Conservation (phyloP, 2,113 vertebrate species). For the Stigmatopora argus region DNA sequence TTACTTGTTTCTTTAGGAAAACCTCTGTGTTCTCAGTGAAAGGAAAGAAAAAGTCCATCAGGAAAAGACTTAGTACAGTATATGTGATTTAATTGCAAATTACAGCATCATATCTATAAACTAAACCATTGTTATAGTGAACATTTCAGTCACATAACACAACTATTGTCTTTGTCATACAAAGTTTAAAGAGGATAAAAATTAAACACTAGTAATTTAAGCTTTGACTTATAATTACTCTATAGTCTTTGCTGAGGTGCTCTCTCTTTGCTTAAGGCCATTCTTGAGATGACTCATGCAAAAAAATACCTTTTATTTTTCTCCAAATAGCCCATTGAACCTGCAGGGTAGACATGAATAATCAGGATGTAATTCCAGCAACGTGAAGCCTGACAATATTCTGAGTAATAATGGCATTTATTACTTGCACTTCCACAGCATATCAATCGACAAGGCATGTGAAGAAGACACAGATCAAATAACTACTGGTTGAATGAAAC, state of each 20-base stretch:
- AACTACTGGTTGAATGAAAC: neutral
- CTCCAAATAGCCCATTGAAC: constrained; percentile 4
- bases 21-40: too few species aligned
- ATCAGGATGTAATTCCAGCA: neutral
- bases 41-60: too few species aligned
- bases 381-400: constrained; percentile 1
- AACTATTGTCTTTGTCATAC: neutral
- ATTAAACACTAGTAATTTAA: neutral
- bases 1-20: too few species aligned
- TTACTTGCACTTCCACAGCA: neutral
- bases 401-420: neutral
- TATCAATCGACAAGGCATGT: neutral
- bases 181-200: neutral
- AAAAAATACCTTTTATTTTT: neutral
- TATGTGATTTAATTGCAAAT: neutral
- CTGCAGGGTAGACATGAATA: constrained; percentile 2
- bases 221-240: neutral
- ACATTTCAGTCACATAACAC: neutral
- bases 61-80: too few species aligned
- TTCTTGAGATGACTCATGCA: neutral
- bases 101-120: neutral
- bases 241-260: neutral
- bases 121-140: neutral
- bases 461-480: neutral
- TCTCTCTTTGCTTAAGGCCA: neutral